phyloP scores from a whole-genome alignment of 1,140 invertebrate genomes.

The Aphelinus certus region DNA sequence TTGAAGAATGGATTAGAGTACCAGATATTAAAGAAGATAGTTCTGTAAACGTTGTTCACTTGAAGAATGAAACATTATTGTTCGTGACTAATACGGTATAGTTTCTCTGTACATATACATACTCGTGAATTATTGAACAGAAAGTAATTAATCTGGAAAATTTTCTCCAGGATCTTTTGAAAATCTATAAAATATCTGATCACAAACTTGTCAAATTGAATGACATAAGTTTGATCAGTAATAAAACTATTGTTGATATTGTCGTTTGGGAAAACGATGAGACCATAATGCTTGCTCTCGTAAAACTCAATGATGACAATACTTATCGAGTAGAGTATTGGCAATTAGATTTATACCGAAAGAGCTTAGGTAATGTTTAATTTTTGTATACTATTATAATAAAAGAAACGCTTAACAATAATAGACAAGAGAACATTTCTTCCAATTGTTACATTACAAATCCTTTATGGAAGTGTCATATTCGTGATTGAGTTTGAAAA shows the following conservation, averaged over 20 bases:
- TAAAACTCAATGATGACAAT: background rate
- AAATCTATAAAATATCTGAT: background rate
- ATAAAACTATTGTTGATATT: background rate
- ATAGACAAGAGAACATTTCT: too few relatives aligned
- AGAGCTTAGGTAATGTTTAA: too few relatives aligned
- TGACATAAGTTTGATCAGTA: background rate
- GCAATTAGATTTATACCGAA: background rate
- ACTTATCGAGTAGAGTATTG: slow-evolving; percentile 14
- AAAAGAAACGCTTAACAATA: too few relatives aligned
- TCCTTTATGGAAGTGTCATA: too few relatives aligned
- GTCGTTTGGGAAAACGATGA: background rate
- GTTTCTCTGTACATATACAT: background rate
- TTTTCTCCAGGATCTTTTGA: background rate
- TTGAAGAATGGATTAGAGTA: slow-evolving; percentile 45
- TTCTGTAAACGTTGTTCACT: slow-evolving; percentile 36
- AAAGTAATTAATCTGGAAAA: background rate
- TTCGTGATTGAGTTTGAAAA: too few relatives aligned
- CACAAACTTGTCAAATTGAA: background rate
- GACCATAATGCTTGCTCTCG: slow-evolving; percentile 6
- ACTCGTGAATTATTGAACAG: background rate
- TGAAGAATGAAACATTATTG: slow-evolving; percentile 46
- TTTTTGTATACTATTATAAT: too few relatives aligned
- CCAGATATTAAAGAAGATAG: too few relatives aligned
- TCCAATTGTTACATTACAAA: too few relatives aligned
- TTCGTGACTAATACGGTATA: slow-evolving; percentile 33